A percentile compares a stretch with the other conserved stretches of the same genome.
Evolutionary conservation across 2,797 vertebrate genomes (phyloP).

Genomic region (Anguilla anguilla): DNA sequence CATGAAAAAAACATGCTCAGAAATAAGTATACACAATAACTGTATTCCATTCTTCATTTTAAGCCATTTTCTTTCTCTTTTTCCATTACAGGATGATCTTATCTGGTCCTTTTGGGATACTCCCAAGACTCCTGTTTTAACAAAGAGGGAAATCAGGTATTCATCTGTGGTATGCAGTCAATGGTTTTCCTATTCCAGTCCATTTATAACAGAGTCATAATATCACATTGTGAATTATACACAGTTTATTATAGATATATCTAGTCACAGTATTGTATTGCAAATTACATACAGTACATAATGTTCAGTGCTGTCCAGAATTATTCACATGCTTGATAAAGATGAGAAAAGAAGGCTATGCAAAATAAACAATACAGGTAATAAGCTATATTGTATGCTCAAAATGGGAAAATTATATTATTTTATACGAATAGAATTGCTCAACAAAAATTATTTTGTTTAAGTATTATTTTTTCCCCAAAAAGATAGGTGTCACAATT

Average conservation of each 20-base stretch:
- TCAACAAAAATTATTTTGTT: not conserved
- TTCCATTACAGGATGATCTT: slow-evolving; percentile 25
- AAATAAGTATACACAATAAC: slow-evolving; percentile 50
- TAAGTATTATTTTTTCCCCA: not conserved
- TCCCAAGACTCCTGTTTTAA: slow-evolving; percentile 25
- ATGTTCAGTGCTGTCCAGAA: not conserved
- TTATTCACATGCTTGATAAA: not conserved
- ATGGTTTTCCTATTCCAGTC: slow-evolving; percentile 32
- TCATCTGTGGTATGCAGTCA: slow-evolving; percentile 23
- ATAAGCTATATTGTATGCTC: not conserved
- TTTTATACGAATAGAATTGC: not conserved
- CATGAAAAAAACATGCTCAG: slow-evolving; percentile 49
- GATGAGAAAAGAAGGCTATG: not conserved
- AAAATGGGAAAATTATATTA: not conserved
- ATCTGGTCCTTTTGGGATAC: slow-evolving; percentile 21
- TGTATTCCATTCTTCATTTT: slow-evolving; percentile 38
- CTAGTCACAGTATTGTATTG: not conserved
- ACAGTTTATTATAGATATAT: not conserved
- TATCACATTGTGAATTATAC: slow-evolving; percentile 23
- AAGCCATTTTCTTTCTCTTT: slow-evolving; percentile 38
- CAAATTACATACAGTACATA: not conserved
- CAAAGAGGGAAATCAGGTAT: slow-evolving; percentile 13
- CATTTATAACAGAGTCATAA: slow-evolving; percentile 23
- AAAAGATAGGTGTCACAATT: not conserved
- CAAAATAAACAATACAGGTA: not conserved